A percentile compares a stretch with the other conserved stretches of the same genome.
Evolutionary conservation across 37 sponge, comb jelly and placozoan genomes (phyloP).

Genomic region (Petrosia ficiformis): DNA sequence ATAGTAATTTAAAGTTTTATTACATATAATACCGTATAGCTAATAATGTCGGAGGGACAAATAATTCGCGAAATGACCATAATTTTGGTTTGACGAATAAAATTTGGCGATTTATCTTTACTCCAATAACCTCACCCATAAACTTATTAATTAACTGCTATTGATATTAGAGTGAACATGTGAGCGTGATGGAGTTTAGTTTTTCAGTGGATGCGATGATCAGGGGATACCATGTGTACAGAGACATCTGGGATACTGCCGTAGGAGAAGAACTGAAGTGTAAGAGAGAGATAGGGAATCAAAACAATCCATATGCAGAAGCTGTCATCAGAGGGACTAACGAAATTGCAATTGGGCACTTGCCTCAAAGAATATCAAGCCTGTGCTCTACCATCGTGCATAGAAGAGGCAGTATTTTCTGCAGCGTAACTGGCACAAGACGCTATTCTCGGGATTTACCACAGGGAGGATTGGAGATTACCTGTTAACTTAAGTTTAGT

Average conservation of each 20-base stretch:
- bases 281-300: conserved; percentile 9
- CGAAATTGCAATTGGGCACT: conserved; percentile 8
- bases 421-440: conserved; percentile 21
- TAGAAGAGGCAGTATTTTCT: conserved; percentile 3
- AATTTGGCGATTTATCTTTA: too few species aligned
- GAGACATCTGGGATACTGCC: neutral
- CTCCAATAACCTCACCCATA: too few species aligned
- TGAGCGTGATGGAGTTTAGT: too few species aligned
- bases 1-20: too few species aligned
- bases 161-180: too few species aligned
- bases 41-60: too few species aligned
- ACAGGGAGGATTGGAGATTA: conserved; percentile 19
- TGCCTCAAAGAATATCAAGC: conserved; percentile 22
- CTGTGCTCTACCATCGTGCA: conserved; percentile 16
- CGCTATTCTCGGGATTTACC: conserved; percentile 6
- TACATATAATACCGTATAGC: too few species aligned
- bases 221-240: conserved; percentile 7
- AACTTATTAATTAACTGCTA: too few species aligned
- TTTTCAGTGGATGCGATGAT: too few species aligned
- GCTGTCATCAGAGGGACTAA: conserved; percentile 4
- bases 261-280: conserved; percentile 10
- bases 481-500: conserved; percentile 2
- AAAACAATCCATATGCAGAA: conserved; percentile 11
- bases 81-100: too few species aligned
- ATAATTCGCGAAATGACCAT: too few species aligned